Conservation (phyloP, 2,888 invertebrate genomes). For the Pyrgus malvae region DNA sequence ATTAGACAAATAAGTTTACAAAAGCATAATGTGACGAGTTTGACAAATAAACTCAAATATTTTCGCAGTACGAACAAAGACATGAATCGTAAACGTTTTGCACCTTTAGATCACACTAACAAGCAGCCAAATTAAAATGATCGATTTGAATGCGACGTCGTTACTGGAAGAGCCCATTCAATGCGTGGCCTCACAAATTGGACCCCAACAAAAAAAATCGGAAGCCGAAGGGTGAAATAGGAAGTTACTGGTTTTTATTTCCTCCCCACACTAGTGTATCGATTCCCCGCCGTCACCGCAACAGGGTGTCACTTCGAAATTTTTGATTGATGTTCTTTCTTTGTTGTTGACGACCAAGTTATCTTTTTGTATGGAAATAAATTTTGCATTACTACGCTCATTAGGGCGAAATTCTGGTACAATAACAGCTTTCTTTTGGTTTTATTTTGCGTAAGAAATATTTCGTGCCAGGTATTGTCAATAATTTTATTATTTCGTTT, state of each 20-base stretch:
- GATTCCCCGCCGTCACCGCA: constrained; percentile 66
- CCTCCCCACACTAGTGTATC: constrained; percentile 64
- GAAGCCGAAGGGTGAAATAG: constrained; percentile 61
- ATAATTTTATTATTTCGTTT: too few relatives aligned
- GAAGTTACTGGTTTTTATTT: constrained; percentile 73
- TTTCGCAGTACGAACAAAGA: constrained; percentile 8
- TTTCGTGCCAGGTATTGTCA: background rate
- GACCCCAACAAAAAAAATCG: constrained; percentile 34
- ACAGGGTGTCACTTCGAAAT: constrained; percentile 56
- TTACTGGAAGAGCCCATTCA: constrained; percentile 20
- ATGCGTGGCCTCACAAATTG: constrained; percentile 28
- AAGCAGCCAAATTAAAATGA: constrained; percentile 29
- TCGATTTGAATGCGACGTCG: constrained; percentile 25
- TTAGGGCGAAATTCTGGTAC: constrained; percentile 3
- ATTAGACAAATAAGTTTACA: too few relatives aligned
- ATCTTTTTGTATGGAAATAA: constrained; percentile 47
- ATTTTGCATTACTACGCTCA: constrained; percentile 33
- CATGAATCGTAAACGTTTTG: constrained; percentile 7
- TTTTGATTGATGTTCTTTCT: constrained; percentile 66
- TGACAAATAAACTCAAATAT: constrained; percentile 15
- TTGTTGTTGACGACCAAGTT: constrained; percentile 40
- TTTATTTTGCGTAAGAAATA: background rate
- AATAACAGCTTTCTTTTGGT: background rate
- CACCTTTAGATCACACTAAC: constrained; percentile 21
- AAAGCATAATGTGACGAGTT: background rate